Evolutionary conservation across 37 sponge, comb jelly and placozoan genomes (phyloP), one percentile per base, ranked within the genome.

Genomic region (Mnemiopsis leidyi): DNA sequence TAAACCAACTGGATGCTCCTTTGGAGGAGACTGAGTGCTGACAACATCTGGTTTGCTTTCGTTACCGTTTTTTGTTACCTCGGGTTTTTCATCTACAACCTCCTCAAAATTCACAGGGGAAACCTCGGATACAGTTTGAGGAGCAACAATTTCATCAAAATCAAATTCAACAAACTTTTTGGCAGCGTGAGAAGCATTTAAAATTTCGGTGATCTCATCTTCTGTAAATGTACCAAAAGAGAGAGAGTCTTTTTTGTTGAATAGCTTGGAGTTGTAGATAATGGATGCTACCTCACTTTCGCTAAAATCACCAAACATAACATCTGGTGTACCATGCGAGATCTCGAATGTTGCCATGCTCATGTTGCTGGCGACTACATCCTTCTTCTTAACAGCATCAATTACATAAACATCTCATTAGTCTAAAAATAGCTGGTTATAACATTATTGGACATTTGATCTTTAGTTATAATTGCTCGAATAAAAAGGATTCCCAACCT

Each of bases 241-340:
- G 25, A 85, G 36, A 23, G 90, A 23, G 20, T 18, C 90, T 23
- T n/a, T 25, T 40, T 38, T 40, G 61, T 28, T 40, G 23, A 40
- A 40, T 13, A 85, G 0, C 36, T 16, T n/a, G 0, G 61, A 40
- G 26, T 85, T 38, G n/a, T 85, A 40, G 9, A 85, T 85, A 3
- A 85, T 23, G 2, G 90, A 85, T 85, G 40, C 90, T 1, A 85
- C 90, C 35, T 85, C 90, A 28, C 90, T 85, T 26, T 85, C 61
- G 24, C 61, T 85, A 26, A 85, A 85, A 85, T 85, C 90, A 21
- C 90, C 90, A 40, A 85, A 85, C 24, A 33, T 23, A 18, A 85
- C 38, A 25, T 85, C 90, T 23, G 90, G 40, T 40, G 30, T 61
- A 31, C 61, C 61, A 48, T 79, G 36, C 21, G 82, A 36, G 34